These are phyloP conservation scores for Leptatherina wallacei DNA, from an alignment of 2,797 vertebrate genomes.

Conservation along the genomic window DNA sequence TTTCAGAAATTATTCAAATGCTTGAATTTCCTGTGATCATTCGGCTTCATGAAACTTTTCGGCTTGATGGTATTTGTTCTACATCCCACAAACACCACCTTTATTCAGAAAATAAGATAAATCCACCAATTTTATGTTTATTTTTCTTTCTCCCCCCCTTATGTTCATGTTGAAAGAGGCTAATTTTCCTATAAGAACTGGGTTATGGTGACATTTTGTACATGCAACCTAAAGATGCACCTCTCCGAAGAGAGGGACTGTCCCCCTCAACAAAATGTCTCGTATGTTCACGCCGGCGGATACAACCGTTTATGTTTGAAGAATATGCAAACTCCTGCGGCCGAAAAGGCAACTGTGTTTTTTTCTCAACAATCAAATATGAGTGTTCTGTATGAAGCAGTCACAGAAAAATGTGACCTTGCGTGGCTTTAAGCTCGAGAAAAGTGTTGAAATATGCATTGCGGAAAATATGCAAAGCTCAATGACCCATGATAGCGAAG, in stretches of 20 bases:
- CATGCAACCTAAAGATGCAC: background rate
- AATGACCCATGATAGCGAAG: background rate
- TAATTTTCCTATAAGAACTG: background rate
- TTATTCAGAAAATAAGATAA: background rate
- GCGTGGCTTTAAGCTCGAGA: no score
- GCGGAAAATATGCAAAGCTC: background rate
- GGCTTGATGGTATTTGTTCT: background rate
- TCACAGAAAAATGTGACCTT: no score
- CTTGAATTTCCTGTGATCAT: constrained; percentile 14
- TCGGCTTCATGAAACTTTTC: background rate
- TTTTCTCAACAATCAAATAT: no score
- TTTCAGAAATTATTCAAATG: constrained; percentile 15
- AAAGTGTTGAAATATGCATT: no score
- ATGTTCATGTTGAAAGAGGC: background rate
- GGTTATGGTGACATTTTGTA: background rate
- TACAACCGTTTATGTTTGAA: no score
- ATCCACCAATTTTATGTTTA: background rate
- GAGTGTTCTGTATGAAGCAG: no score
- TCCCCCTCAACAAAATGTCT: no score
- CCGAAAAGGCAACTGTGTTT: no score
- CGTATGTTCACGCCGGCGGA: no score
- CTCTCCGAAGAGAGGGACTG: no score
- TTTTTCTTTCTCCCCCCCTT: background rate
- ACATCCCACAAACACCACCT: background rate
- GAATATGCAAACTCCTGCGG: no score